Evolutionary conservation across 2,797 vertebrate genomes (phyloP).

Genomic region (Pseudopleuronectes americanus): DNA sequence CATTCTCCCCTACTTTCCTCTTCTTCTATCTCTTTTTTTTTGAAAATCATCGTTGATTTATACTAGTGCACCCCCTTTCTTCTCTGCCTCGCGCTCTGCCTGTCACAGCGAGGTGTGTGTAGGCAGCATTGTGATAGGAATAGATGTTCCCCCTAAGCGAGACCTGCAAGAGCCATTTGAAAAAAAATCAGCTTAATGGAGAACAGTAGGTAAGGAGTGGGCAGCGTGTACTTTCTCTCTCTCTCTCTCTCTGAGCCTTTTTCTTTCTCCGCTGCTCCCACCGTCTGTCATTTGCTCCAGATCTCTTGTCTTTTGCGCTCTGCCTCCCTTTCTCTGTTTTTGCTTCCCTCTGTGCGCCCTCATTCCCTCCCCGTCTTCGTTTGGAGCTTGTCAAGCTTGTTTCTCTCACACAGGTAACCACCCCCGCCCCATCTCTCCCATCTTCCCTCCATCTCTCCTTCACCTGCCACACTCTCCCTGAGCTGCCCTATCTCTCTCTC

Average conservation of each 20-base stretch:
- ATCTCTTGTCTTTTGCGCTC: constrained; percentile 61
- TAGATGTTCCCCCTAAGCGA: constrained; percentile 86
- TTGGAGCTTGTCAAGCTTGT: constrained; percentile 59
- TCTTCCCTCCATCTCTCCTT: constrained; percentile 60
- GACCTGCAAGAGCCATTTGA: constrained; percentile 87
- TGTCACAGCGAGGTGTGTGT: constrained; percentile 83
- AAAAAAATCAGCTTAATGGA: constrained; percentile 84
- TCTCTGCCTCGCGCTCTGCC: constrained; percentile 63
- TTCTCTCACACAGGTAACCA: constrained; percentile 63
- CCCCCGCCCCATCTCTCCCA: constrained; percentile 23
- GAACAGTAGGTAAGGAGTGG: constrained; percentile 86
- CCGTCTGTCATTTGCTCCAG: constrained; percentile 75
- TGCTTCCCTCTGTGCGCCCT: constrained; percentile 51
- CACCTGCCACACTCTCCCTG: constrained; percentile 29
- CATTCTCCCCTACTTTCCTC: constrained; percentile 16
- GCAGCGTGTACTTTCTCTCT: constrained; percentile 75
- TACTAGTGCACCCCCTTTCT: constrained; percentile 50
- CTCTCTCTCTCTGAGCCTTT: constrained; percentile 40
- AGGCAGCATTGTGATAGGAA: constrained; percentile 88
- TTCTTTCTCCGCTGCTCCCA: constrained; percentile 71
- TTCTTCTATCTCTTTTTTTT: constrained; percentile 46
- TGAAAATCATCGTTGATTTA: constrained; percentile 57
- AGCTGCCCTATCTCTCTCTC: constrained; percentile 69
- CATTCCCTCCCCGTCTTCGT: constrained; percentile 50
- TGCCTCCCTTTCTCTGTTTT: constrained; percentile 42